These are phyloP conservation scores for Mugil cephalus DNA, from an alignment of 2,113 vertebrate species.

Conservation along the genomic window DNA sequence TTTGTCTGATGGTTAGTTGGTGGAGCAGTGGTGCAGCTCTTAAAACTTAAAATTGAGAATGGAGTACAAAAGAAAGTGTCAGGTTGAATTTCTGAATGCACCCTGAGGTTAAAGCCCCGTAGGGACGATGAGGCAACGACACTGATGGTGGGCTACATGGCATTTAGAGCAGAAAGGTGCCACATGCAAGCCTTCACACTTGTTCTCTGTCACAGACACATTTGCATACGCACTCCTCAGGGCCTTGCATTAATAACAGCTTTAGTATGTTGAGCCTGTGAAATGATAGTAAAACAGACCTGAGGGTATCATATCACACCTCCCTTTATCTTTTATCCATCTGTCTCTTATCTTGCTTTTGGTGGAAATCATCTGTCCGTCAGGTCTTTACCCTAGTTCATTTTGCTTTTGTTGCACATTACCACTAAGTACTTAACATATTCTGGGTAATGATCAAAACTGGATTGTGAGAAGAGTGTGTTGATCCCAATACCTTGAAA, in stretches of 20 bases:
- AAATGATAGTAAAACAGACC: conserved; percentile 70
- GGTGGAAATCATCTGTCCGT: too few species aligned
- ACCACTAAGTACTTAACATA: too few species aligned
- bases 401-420: too few species aligned
- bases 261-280: conserved; percentile 75
- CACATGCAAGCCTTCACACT: conserved; percentile 73
- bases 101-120: conserved; percentile 33
- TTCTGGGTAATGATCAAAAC: too few species aligned
- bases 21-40: too few species aligned
- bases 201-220: conserved; percentile 52
- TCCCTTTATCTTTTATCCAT: conserved; percentile 18
- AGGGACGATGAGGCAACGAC: conserved; percentile 44
- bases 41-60: not conserved
- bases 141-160: conserved; percentile 63
- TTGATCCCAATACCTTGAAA: too few species aligned
- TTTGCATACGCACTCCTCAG: conserved; percentile 61
- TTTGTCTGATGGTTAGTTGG: too few species aligned
- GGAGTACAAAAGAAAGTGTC: conserved; percentile 28
- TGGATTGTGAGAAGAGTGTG: too few species aligned
- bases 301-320: conserved; percentile 43
- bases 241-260: conserved; percentile 72
- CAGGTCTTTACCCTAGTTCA: too few species aligned
- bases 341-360: not conserved
- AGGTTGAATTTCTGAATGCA: conserved; percentile 46
- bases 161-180: conserved; percentile 82